Evolutionary conservation across 2,113 vertebrate species (phyloP).

Genomic region (Rutilus rutilus): DNA sequence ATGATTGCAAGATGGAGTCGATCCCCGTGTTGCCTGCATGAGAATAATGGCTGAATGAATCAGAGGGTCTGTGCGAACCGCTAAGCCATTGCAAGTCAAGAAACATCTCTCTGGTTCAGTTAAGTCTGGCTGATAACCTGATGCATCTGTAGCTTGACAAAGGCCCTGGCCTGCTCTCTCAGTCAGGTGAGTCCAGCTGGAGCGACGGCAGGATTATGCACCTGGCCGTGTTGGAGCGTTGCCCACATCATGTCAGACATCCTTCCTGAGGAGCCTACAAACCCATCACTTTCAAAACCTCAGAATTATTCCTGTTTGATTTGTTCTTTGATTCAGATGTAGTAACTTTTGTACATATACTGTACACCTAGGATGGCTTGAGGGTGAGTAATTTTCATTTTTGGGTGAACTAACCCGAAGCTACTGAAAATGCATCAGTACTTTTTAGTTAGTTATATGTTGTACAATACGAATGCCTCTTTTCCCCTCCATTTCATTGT

Average conservation of each 20-base stretch:
- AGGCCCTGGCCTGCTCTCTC: not conserved
- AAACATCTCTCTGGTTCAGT: not conserved
- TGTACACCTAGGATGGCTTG: too few relatives aligned
- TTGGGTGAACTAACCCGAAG: too few relatives aligned
- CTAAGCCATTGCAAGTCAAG: not conserved
- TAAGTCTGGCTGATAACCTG: constrained; percentile 3
- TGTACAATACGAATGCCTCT: not conserved
- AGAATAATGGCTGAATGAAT: not conserved
- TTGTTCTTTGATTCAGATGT: not conserved
- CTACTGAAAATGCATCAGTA: too few relatives aligned
- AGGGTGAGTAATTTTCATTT: too few relatives aligned
- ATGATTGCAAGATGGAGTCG: not conserved
- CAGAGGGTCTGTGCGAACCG: not conserved
- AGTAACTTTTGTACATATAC: not conserved
- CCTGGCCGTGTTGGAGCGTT: not conserved
- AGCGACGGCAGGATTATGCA: constrained; percentile 8
- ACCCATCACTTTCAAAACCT: not conserved
- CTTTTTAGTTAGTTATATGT: too few relatives aligned
- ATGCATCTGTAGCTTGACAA: not conserved
- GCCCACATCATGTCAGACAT: constrained; percentile 21
- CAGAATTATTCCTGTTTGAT: not conserved
- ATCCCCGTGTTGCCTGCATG: not conserved
- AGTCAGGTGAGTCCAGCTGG: constrained; percentile 12
- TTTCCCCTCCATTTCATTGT: not conserved
- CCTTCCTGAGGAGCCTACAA: not conserved